Base-by-base conservation (phyloP, 2,888 invertebrate species). In the Tachina lurida region DNA sequence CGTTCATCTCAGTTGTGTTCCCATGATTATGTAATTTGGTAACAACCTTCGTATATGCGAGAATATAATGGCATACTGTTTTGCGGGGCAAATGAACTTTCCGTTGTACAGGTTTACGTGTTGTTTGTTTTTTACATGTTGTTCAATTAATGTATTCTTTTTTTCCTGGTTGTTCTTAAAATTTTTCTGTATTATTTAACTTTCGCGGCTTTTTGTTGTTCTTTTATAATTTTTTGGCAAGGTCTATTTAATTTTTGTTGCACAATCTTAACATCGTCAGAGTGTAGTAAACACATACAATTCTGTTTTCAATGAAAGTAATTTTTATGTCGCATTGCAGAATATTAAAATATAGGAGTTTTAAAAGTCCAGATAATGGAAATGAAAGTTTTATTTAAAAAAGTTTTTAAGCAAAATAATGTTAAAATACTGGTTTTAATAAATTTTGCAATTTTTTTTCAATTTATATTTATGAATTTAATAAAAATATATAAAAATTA, bases 291-390 rank as follows among this genome's bases (percentile, higher is more conserved):
- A 58, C 71, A 67, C 31, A n/a, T n/a, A 43, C 7, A 56, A 54
- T 41, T 74, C 43, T 60, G 63, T 73, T 39, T 62, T 3, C 54
- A 54, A 22, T 19, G 54, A 79, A 86, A 82, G 52, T 63, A 74
- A 79, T 67, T 76, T 65, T 71, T 58, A 56, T 77, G 82, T 83
- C 82, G 82, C 82, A 83, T 56, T 83, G 82, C 82, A 83, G 82
- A 45, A 71, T 83, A 77, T 77, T 77, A 83, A 73, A 76, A 71
- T 49, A 65, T 31, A 65, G 12, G 77, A 70, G 52, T 65, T 71
- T 71, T 83, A 41, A 71, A 77, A 83, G 39, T 49, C n/a, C 4
- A 13, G 19, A 47, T 67, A 67, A 77, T 77, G 67, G 12, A 58
- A 62, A 39, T 15, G n/a, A 47, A 70, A 41, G 31, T 43, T 62